Base-by-base conservation (phyloP, 2,888 invertebrate genomes). In the Cerastoderma edule region DNA sequence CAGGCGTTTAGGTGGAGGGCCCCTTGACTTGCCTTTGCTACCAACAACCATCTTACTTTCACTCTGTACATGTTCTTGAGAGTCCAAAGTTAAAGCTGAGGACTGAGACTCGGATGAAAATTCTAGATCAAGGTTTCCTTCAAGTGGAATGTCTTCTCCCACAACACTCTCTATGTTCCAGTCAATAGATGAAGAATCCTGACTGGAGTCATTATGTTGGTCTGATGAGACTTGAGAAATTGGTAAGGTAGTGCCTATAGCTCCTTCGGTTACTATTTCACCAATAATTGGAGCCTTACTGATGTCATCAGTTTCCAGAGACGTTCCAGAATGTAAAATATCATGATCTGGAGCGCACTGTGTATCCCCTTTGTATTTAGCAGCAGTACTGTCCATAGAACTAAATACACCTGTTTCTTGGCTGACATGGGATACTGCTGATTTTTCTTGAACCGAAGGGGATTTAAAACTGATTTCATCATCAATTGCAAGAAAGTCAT, bases 381-480 rank as follows among this genome's bases (percentile, higher is more conserved):
- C n/a, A n/a, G n/a, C n/a, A n/a, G n/a, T n/a, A n/a, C n/a, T n/a
- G n/a, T n/a, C n/a, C n/a, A n/a, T n/a, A n/a, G n/a, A n/a, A n/a
- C n/a, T n/a, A n/a, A n/a, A n/a, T n/a, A n/a, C n/a, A n/a, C n/a
- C n/a, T n/a, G n/a, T n/a, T n/a, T n/a, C n/a, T n/a, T n/a, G n/a
- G n/a, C n/a, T n/a, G n/a, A n/a, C n/a, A n/a, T n/a, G n/a, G n/a
- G n/a, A n/a, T n/a, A n/a, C n/a, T n/a, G n/a, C 48, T 32, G 66
- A 16, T 1, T 22, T 16, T 30, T 39, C 32, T 54, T 27, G 48
- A 8, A 22, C 28, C 10, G 33, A 24, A 48, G 67, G 54, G 2
- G 48, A 30, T 50, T 72, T 76, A n/a, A 76, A 56, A 53, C 76
- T 76, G 19, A 76, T 56, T 56, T 76, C 76, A 19, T 72, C 76